Evolutionary conservation across 2,797 vertebrate genomes (phyloP).

Genomic region (Lacerta agilis): DNA sequence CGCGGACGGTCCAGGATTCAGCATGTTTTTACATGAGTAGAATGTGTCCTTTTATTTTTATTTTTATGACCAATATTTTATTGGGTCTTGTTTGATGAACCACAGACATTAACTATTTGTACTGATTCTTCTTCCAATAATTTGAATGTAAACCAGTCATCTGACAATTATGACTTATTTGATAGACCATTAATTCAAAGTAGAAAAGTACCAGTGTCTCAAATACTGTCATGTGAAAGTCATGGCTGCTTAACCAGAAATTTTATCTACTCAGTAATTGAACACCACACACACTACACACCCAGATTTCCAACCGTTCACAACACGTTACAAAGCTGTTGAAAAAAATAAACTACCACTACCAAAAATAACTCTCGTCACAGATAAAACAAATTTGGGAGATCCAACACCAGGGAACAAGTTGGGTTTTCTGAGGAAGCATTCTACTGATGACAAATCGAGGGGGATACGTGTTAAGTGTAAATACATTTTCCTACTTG

Average conservation of each 20-base stretch:
- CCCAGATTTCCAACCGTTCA: slow-evolving; percentile 75
- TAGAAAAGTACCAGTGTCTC: slow-evolving; percentile 73
- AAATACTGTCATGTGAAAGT: slow-evolving; percentile 54
- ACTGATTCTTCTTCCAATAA: slow-evolving; percentile 70
- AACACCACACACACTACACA: slow-evolving; percentile 78
- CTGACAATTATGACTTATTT: slow-evolving; percentile 62
- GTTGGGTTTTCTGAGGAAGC: slow-evolving; percentile 79
- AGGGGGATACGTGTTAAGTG: slow-evolving; percentile 60
- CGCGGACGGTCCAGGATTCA: too few species aligned
- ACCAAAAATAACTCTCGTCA: slow-evolving; percentile 78
- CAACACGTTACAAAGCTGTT: slow-evolving; percentile 88
- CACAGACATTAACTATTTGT: slow-evolving; percentile 84
- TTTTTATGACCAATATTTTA: slow-evolving; percentile 85
- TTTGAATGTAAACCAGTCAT: slow-evolving; percentile 74
- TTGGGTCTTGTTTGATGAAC: slow-evolving; percentile 85
- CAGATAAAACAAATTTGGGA: slow-evolving; percentile 80
- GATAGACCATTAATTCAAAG: slow-evolving; percentile 48
- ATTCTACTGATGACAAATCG: slow-evolving; percentile 79
- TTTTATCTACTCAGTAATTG: slow-evolving; percentile 66
- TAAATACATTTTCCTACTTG: slow-evolving; percentile 81
- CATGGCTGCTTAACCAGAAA: slow-evolving; percentile 38
- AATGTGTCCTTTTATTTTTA: too few species aligned
- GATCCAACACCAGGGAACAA: slow-evolving; percentile 79
- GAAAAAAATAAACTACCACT: slow-evolving; percentile 86
- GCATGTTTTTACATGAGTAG: too few species aligned